A percentile compares a stretch with the other conserved stretches of the same genome.
Conservation (phyloP, 2,797 vertebrate species). For the Pteronotus mesoamericanus region DNA sequence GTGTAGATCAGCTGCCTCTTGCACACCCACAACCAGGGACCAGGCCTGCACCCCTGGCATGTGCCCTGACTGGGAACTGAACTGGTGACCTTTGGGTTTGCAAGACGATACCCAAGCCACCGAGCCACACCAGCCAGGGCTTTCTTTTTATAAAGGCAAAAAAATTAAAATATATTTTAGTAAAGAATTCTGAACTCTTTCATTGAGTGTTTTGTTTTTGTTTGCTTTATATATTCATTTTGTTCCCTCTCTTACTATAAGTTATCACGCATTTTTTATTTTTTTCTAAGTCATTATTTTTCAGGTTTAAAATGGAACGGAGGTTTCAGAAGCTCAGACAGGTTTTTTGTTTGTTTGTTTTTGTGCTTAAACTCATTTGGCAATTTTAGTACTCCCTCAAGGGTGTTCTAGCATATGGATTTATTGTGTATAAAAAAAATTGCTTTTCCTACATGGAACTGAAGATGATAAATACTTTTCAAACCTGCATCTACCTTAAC, state of each 20-base stretch:
- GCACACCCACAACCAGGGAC: background rate
- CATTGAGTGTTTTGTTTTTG: background rate
- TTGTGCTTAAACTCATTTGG: background rate
- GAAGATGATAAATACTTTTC: background rate
- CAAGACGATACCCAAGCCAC: background rate
- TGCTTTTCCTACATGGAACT: background rate
- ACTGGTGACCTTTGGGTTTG: background rate
- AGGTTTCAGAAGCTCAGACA: background rate
- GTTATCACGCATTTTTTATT: background rate
- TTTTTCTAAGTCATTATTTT: background rate
- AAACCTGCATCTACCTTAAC: conserved; percentile 9
- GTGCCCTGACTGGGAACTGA: background rate
- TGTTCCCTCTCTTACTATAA: background rate
- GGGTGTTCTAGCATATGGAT: background rate
- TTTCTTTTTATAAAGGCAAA: background rate
- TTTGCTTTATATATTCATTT: background rate
- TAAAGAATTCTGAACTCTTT: background rate
- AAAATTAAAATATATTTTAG: background rate
- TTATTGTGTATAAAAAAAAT: background rate
- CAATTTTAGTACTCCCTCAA: background rate
- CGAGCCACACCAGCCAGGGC: background rate
- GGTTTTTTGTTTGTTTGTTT: background rate
- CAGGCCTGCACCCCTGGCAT: background rate
- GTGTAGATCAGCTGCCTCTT: background rate
- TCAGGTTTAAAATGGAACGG: background rate